Evolutionary conservation across 2,113 vertebrate species (phyloP), one percentile per base, ranked within the genome.

Genomic region (Cephalopholis sonnerati): DNA sequence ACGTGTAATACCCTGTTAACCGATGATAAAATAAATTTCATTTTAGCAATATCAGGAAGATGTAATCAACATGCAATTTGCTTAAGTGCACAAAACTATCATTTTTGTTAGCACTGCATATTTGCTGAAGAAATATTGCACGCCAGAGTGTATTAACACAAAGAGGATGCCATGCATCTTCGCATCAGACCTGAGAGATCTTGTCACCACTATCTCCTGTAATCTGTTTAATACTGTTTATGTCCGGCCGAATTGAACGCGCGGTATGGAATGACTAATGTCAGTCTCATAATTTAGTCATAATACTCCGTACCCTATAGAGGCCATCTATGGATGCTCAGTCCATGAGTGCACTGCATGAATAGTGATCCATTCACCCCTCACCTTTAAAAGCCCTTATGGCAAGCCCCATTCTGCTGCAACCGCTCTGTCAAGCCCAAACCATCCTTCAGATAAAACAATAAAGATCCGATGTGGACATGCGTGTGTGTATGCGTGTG

Each of bases 41-140:
- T 91, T 92, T 94, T 62, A 88, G 86, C 88, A 85, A 81, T 93
- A 94, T 92, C 87, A 81, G 77, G 90, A 74, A 92, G 86, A 94
- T 91, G 81, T 91, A 93, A 94, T 95, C 93, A 93, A 91, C 88
- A 63, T 77, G 84, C 91, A 95, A 94, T 95, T 94, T 94, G 89
- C 91, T 89, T 93, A 95, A 96, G 94, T 95, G 93, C 91, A 92
- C 93, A 93, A 91, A 94, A 95, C 89, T 92, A 91, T 89, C 58
- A 39, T 92, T 94, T 94, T 93, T 93, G 92, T 93, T 91, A 91
- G 89, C 89, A 79, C 89, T 87, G 93, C 91, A 94, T 93, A 93
- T 95, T 95, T 93, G 87, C 80, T 41, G 64, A 79, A 77, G 89
- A 94, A 92, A 94, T 94, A 94, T 93, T 92, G 79, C 93, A 85